Base-by-base conservation (phyloP, 2,113 vertebrate species). In the Peucedramus taeniatus region DNA sequence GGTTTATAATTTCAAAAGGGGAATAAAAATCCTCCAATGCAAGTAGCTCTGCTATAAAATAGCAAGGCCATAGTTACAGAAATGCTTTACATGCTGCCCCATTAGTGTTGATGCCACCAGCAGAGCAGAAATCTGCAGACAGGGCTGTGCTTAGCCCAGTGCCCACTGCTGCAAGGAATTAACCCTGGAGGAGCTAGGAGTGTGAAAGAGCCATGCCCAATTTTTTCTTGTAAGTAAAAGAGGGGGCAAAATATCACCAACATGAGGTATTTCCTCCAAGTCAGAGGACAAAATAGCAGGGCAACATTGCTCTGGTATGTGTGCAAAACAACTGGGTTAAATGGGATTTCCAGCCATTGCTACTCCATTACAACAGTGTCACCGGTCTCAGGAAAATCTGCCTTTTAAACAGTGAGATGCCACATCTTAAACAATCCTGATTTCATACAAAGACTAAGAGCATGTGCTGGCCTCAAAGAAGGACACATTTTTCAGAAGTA, bases 1-100 rank as follows among this genome's bases (percentile, higher is more conserved):
- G 65, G 61, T 64, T 94, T 94, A 83, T 75, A 35, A 87, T 91
- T 95, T 78, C 74, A 82, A 91, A 95, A 86, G 69, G n/a, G 60
- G 69, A 77, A 94, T 75, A 84, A 82, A 95, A 92, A 82, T 63
- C 69, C 72, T 90, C 80, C 69, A 60, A 7, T 53, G 70, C 69
- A 82, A 87, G 79, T 75, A 66, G 21, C 18, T 59, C 60, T 64
- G 77, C 83, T 79, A 76, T 81, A 75, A 92, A 75, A 89, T 49
- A 79, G 91, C 72, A 72, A 84, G 86, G 83, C 91, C 47, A 37
- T 31, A 26, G 87, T 87, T 89, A 82, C 13, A 87, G 42, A 74
- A 94, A 72, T 70, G 84, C 72, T 93, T 94, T 75, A 92, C 64
- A 60, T 68, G 76, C 76, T 11, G 3, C 64, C 61, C 83, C 39